Percentiles rank a stretch among this genome's conserved stretches.
These are phyloP conservation scores for Leptestheria dahalacensis DNA, from an alignment of 1,140 invertebrate species.

Conservation along the genomic window DNA sequence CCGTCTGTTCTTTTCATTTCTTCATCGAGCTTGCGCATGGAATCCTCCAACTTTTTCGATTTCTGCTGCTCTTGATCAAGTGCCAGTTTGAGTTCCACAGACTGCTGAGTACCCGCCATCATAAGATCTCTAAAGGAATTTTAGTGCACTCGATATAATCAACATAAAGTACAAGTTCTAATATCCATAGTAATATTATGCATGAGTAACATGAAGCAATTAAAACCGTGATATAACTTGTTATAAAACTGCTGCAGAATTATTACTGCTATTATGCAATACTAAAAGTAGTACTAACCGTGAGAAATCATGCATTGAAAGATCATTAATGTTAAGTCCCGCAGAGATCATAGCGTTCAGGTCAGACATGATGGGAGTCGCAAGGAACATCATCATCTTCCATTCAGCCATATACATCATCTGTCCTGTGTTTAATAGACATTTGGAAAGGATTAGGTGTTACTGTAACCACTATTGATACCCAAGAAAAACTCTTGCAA, in stretches of 20 bases:
- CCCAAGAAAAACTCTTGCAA: constrained; percentile 8
- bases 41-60: constrained; percentile 88
- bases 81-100: constrained; percentile 86
- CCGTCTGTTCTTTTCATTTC: constrained; percentile 93
- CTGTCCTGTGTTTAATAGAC: too few species aligned
- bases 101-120: constrained; percentile 90
- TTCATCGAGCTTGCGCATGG: constrained; percentile 85
- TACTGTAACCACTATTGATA: too few species aligned
- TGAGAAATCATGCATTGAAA: background rate
- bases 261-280: too few species aligned
- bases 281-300: too few species aligned
- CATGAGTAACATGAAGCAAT: too few species aligned
- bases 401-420: constrained; percentile 98
- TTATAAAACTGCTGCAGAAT: too few species aligned
- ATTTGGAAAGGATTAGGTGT: too few species aligned
- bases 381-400: constrained; percentile 91
- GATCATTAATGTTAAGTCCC: constrained; percentile 76
- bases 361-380: constrained; percentile 88
- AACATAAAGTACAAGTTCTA: too few species aligned
- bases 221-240: too few species aligned
- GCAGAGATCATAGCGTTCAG: constrained; percentile 70
- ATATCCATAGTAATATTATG: too few species aligned
- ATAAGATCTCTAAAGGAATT: constrained; percentile 80
- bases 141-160: too few species aligned
- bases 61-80: constrained; percentile 95